Percentiles rank a stretch among this genome's conserved stretches.
Evolutionary conservation across 2,797 vertebrate genomes (phyloP).

Genomic region (Galagoides demidoff): DNA sequence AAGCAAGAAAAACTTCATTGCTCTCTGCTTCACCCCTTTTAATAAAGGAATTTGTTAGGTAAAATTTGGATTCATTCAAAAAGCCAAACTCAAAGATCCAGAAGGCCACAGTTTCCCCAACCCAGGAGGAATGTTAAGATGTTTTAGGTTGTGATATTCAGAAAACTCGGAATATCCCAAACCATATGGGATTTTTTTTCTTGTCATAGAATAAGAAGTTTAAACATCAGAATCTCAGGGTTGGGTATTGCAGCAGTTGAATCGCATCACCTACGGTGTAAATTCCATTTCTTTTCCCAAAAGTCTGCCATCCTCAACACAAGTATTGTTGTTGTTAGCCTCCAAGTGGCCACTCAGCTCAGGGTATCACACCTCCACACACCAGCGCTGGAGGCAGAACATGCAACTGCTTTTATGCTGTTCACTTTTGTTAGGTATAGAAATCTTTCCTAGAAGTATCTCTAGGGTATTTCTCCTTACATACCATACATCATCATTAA

Average conservation of each 20-base stretch:
- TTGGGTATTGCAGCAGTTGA: neutral
- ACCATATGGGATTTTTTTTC: neutral
- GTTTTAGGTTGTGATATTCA: neutral
- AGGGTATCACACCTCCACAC: neutral
- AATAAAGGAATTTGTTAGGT: too few relatives aligned
- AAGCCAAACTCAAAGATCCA: too few relatives aligned
- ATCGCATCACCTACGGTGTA: neutral
- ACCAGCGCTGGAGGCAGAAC: neutral
- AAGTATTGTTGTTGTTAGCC: neutral
- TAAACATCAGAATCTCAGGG: neutral
- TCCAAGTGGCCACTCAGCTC: neutral
- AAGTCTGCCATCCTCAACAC: neutral
- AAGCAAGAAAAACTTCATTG: too few relatives aligned
- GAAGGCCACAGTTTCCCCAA: too few relatives aligned
- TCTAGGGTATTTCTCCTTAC: neutral
- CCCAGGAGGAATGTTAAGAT: neutral
- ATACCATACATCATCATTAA: neutral
- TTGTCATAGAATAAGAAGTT: neutral
- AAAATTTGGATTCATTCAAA: too few relatives aligned
- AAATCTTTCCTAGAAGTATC: neutral
- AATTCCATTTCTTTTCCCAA: neutral
- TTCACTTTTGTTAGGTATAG: neutral
- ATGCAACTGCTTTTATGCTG: neutral
- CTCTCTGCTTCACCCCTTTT: too few relatives aligned
- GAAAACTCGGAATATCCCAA: slow-evolving; percentile 19